Conservation (phyloP, 2,888 invertebrate genomes). For the Nomada goodeniana region DNA sequence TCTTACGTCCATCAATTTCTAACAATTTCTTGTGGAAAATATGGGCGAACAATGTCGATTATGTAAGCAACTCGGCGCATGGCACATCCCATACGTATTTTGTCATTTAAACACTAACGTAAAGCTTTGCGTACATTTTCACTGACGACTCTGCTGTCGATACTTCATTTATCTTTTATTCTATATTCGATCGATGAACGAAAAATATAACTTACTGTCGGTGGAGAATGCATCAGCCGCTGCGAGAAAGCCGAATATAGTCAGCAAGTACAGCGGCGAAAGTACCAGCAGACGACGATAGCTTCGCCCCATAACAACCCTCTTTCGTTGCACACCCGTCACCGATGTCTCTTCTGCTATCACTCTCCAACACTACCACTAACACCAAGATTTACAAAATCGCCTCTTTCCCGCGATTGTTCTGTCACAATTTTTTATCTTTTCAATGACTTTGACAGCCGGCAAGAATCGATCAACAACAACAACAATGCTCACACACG, state of each 20-base stretch:
- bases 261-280: constrained; percentile 69
- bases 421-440: constrained; percentile 31
- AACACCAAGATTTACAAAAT: constrained; percentile 19
- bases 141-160: constrained; percentile 1
- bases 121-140: constrained; percentile 8
- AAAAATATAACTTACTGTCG: constrained; percentile 70
- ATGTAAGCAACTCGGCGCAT: constrained; percentile 60
- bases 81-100: constrained; percentile 34
- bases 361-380: constrained; percentile 54
- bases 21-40: constrained; percentile 28
- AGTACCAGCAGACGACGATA: constrained; percentile 73
- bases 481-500: constrained; percentile 59
- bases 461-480: constrained; percentile 64
- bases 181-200: not conserved
- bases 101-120: constrained; percentile 24
- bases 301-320: constrained; percentile 80
- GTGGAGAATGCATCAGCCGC: constrained; percentile 68
- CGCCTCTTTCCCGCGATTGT: constrained; percentile 8
- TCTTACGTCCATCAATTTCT: constrained; percentile 28
- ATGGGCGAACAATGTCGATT: constrained; percentile 48
- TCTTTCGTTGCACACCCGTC: constrained; percentile 67
- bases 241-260: constrained; percentile 65
- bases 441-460: constrained; percentile 42
- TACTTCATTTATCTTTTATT: not conserved
- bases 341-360: constrained; percentile 59